Percentiles rank a stretch among this genome's conserved stretches.
These are phyloP conservation scores for Orthosia gracilis DNA, from an alignment of 2,888 invertebrate genomes.

Conservation along the genomic window DNA sequence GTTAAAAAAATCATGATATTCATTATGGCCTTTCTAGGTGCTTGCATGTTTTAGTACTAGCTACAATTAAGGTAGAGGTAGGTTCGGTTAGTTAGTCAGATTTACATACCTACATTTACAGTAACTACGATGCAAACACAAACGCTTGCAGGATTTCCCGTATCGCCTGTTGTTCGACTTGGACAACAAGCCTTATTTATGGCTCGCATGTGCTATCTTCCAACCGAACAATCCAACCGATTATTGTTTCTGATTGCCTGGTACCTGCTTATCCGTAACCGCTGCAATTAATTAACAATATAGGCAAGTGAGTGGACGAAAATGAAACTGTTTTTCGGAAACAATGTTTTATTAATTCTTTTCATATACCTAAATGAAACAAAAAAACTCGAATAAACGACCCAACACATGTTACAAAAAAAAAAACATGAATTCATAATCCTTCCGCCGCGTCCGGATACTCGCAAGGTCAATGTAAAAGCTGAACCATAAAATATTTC, in stretches of 20 bases:
- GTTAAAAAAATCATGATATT: neutral
- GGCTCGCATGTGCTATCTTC: constrained; percentile 45
- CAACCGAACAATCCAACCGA: constrained; percentile 45
- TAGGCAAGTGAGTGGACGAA: neutral
- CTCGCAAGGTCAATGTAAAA: constrained; percentile 55
- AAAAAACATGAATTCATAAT: constrained; percentile 55
- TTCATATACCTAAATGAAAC: constrained; percentile 14
- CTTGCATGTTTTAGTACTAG: neutral
- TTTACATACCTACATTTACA: constrained; percentile 44
- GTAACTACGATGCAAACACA: constrained; percentile 18
- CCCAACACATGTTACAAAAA: constrained; percentile 31
- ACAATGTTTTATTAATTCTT: constrained; percentile 46
- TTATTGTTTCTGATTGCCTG: constrained; percentile 60
- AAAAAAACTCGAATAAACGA: constrained; percentile 21
- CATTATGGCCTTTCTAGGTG: neutral
- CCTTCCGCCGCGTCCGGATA: constrained; percentile 47
- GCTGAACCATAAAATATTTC: constrained; percentile 52
- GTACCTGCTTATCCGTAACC: constrained; percentile 38
- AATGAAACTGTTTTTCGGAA: neutral
- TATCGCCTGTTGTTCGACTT: constrained; percentile 51
- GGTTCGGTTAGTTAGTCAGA: constrained; percentile 8
- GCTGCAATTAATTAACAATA: constrained; percentile 34
- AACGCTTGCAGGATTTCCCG: constrained; percentile 27
- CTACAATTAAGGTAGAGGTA: neutral
- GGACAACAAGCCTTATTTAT: constrained; percentile 60